phyloP scores from a whole-genome alignment of 2,113 vertebrate genomes.

The Chaetorhynchus papuensis region DNA sequence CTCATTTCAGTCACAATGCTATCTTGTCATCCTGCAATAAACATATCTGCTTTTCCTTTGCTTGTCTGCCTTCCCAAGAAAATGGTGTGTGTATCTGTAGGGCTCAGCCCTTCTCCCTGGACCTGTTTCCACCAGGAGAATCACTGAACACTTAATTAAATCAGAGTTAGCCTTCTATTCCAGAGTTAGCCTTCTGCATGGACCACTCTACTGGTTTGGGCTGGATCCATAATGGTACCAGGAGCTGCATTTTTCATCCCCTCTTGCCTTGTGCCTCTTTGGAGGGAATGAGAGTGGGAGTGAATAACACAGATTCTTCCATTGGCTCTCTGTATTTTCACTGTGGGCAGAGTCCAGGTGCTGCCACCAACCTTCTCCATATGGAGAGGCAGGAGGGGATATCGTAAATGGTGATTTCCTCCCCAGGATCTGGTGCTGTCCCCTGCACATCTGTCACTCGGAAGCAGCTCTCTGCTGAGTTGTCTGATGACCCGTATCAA shows the following conservation, averaged over 20 bases:
- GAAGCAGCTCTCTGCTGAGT: not conserved
- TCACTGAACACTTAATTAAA: not conserved
- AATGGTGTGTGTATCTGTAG: not conserved
- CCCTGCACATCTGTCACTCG: not conserved
- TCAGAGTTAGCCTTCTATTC: not conserved
- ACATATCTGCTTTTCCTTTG: not conserved
- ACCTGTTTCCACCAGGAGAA: not conserved
- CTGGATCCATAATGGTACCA: not conserved
- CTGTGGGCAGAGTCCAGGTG: not conserved
- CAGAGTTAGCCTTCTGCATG: not conserved
- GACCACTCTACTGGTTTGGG: not conserved
- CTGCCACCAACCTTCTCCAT: not conserved
- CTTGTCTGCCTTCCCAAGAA: not conserved
- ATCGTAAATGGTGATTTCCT: not conserved
- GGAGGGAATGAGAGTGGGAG: not conserved
- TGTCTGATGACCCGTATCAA: not conserved
- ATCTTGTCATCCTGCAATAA: not conserved
- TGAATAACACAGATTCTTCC: not conserved
- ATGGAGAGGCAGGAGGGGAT: not conserved
- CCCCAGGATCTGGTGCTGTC: not conserved
- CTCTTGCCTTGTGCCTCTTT: not conserved
- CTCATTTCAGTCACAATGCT: not conserved
- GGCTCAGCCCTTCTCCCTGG: accelerated
- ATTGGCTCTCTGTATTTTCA: not conserved
- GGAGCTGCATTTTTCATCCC: not conserved